Percentiles rank a stretch among this genome's conserved stretches.
Evolutionary conservation across 2,888 invertebrate genomes (phyloP).

Genomic region (Poecilus cupreus): DNA sequence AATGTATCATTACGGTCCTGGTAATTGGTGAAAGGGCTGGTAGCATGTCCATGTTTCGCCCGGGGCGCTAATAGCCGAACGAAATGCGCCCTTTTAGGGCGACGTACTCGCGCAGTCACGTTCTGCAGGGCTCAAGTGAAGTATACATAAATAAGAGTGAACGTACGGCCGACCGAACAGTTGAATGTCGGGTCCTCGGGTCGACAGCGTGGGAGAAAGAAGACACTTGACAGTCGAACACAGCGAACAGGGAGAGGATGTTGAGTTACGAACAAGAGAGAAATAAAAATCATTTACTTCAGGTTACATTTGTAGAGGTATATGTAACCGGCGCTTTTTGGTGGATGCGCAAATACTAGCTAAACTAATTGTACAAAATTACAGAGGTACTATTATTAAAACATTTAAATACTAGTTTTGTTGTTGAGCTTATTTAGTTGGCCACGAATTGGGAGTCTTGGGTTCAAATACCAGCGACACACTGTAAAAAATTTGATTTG

Average conservation of each 20-base stretch:
- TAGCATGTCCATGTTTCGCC: not conserved
- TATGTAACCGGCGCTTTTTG: no score
- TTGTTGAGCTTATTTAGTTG: no score
- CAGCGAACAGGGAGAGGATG: not conserved
- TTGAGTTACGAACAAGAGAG: not conserved
- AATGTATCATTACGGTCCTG: not conserved
- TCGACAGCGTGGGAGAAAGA: not conserved
- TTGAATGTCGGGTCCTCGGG: not conserved
- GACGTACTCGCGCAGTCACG: not conserved
- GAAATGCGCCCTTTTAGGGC: constrained; percentile 4
- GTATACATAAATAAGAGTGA: constrained; percentile 27
- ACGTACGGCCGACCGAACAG: not conserved
- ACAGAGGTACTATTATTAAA: no score
- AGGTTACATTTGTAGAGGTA: no score
- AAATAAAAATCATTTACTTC: no score
- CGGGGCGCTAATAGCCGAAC: not conserved
- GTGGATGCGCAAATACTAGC: no score
- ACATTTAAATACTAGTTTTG: no score
- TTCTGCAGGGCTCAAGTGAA: constrained; percentile 13
- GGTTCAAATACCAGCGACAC: no score
- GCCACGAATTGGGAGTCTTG: no score
- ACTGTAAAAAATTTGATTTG: no score
- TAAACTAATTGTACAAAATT: no score
- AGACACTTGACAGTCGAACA: constrained; percentile 3
- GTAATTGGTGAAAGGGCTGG: constrained; percentile 12